phyloP scores from a whole-genome alignment of 2,113 vertebrate species.

The Xiphorhynchus elegans region DNA sequence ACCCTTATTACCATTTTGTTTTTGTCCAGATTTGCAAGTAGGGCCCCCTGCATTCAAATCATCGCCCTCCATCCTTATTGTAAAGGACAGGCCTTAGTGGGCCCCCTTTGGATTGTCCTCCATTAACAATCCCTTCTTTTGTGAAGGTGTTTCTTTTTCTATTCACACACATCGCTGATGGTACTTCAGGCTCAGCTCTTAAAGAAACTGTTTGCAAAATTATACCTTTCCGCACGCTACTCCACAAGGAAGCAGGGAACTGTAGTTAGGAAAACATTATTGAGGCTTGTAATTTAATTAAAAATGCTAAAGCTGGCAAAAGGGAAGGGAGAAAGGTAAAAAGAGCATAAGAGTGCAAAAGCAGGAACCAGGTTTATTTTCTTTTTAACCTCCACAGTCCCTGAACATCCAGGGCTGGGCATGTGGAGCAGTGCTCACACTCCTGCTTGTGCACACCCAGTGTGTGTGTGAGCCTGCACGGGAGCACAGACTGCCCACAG shows the following conservation, averaged over 20 bases:
- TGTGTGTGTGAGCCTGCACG: background rate
- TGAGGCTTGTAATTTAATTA: conserved; percentile 70
- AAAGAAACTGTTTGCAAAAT: conserved; percentile 91
- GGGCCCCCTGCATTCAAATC: conserved; percentile 89
- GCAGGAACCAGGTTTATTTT: background rate
- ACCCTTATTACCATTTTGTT: conserved; percentile 79
- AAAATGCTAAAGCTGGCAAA: conserved; percentile 29
- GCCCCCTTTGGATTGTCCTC: conserved; percentile 87
- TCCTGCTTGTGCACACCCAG: background rate
- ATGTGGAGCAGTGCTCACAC: background rate
- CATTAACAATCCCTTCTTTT: conserved; percentile 89
- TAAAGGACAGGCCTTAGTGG: conserved; percentile 86
- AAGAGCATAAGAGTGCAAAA: background rate
- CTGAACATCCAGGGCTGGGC: background rate
- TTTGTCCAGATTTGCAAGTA: conserved; percentile 77
- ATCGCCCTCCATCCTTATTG: conserved; percentile 87
- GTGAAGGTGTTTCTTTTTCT: conserved; percentile 89
- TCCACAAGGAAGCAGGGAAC: conserved; percentile 75
- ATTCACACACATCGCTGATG: conserved; percentile 83
- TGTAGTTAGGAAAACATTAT: conserved; percentile 69
- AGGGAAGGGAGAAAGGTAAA: background rate
- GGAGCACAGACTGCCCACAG: background rate
- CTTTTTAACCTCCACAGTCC: background rate
- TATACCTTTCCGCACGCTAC: conserved; percentile 82
- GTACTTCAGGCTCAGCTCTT: conserved; percentile 86